Percentiles rank a stretch among this genome's conserved stretches.
phyloP scores from a whole-genome alignment of 35 echinoderm and acorn worm species.

The Ophioderma brevispina region DNA sequence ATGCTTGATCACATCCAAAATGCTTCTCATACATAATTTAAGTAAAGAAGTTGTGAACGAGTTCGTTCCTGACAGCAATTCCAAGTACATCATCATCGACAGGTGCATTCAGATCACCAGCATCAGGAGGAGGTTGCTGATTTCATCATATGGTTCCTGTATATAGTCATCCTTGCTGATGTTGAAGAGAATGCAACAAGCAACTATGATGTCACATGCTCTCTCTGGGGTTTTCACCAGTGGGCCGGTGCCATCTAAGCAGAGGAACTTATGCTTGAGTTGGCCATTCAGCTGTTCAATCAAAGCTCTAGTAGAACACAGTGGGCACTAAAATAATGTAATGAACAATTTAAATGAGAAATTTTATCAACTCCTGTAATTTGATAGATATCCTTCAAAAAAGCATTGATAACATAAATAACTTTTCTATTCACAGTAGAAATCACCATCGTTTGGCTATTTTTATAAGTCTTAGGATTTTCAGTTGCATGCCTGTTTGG shows the following conservation, averaged over 20 bases:
- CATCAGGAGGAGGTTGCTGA: slow-evolving; percentile 35
- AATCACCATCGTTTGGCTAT: no score
- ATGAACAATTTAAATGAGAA: no score
- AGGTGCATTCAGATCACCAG: not conserved
- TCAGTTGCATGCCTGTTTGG: no score
- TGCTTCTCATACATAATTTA: no score
- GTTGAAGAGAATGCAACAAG: slow-evolving; percentile 40
- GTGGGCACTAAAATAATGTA: no score
- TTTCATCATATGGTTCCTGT: slow-evolving; percentile 14
- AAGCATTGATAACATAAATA: no score
- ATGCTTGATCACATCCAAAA: no score
- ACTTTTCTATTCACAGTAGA: no score
- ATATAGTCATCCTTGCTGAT: slow-evolving; percentile 26
- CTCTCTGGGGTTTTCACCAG: slow-evolving; percentile 30
- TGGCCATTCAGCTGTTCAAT: slow-evolving; percentile 49
- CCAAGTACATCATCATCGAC: not conserved
- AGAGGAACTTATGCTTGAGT: slow-evolving; percentile 38
- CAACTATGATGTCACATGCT: slow-evolving; percentile 33
- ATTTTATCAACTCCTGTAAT: no score
- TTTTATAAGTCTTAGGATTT: no score
- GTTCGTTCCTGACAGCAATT: not conserved
- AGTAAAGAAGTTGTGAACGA: slow-evolving; percentile 9
- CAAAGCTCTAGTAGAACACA: slow-evolving; percentile 8
- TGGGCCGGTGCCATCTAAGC: not conserved
- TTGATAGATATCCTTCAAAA: no score